Evolutionary conservation across 2,888 invertebrate genomes (phyloP).

Genomic region (Neocrepidodera transversa): DNA sequence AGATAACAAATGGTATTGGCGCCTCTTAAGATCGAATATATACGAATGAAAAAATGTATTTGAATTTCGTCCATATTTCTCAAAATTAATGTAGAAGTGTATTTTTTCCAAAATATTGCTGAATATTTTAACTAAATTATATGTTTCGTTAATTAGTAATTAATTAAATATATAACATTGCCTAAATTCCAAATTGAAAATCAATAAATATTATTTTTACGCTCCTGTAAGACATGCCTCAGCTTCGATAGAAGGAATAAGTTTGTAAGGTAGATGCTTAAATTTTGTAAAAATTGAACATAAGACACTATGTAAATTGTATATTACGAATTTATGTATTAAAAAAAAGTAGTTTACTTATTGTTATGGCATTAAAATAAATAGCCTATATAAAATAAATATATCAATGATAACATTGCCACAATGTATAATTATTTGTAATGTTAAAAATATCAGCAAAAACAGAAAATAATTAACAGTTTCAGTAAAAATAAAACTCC

Average conservation of each 20-base stretch:
- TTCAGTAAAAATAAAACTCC: too few relatives aligned
- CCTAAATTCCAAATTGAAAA: too few relatives aligned
- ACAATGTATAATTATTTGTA: conserved; percentile 13
- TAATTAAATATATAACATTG: too few relatives aligned
- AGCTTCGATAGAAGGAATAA: conserved; percentile 10
- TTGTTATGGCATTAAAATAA: conserved; percentile 40
- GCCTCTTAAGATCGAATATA: too few relatives aligned
- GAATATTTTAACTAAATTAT: too few relatives aligned
- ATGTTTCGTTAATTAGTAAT: too few relatives aligned
- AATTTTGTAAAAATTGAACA: conserved; percentile 40
- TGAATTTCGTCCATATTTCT: too few relatives aligned
- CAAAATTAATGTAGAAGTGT: too few relatives aligned
- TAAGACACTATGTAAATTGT: conserved; percentile 42
- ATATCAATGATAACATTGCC: conserved; percentile 5
- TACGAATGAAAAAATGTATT: too few relatives aligned
- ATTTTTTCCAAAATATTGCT: too few relatives aligned
- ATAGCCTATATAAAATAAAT: conserved; percentile 37
- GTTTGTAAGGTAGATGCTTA: conserved; percentile 33
- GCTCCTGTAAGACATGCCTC: background rate
- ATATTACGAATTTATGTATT: conserved; percentile 27
- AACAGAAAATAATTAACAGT: too few relatives aligned
- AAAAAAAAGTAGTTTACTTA: conserved; percentile 32
- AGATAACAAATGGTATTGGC: too few relatives aligned
- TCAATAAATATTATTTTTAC: background rate
- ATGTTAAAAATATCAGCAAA: conserved; percentile 15